Percentiles rank a stretch among this genome's conserved stretches.
phyloP scores from a whole-genome alignment of 2,888 invertebrate genomes.

The Lasioglossum oenotherae region DNA sequence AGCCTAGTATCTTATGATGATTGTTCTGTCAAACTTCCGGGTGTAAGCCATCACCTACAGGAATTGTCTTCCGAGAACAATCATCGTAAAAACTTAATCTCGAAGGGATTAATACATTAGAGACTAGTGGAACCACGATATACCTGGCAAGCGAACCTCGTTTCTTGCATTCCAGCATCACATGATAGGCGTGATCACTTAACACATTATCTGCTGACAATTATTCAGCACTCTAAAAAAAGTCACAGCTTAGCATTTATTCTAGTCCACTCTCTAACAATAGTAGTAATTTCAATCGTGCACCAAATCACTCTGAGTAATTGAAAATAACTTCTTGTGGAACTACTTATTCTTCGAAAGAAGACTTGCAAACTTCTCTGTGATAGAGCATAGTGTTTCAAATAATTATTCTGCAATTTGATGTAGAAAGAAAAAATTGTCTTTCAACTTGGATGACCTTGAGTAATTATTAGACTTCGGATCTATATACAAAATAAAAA shows the following conservation, averaged over 20 bases:
- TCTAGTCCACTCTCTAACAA: not conserved
- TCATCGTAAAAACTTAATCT: constrained; percentile 1
- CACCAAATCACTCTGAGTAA: not conserved
- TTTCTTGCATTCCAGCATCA: not conserved
- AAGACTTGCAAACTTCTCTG: no score
- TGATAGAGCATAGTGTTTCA: no score
- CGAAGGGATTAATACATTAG: not conserved
- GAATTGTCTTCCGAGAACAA: not conserved
- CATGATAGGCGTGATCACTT: not conserved
- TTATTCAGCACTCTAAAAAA: not conserved
- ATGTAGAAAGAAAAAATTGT: no score
- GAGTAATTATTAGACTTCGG: no score
- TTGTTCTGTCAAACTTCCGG: not conserved
- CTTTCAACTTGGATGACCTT: no score
- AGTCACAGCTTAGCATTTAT: not conserved
- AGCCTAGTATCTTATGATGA: not conserved
- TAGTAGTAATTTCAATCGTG: not conserved
- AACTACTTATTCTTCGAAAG: no score
- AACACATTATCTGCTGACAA: not conserved
- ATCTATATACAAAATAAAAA: no score
- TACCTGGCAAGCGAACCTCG: not conserved
- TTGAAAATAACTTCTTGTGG: no score
- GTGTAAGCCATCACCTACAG: not conserved
- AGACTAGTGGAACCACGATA: not conserved
- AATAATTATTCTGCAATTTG: no score